Base-by-base conservation (phyloP, 2,797 vertebrate genomes). In the Poecile montanus region DNA sequence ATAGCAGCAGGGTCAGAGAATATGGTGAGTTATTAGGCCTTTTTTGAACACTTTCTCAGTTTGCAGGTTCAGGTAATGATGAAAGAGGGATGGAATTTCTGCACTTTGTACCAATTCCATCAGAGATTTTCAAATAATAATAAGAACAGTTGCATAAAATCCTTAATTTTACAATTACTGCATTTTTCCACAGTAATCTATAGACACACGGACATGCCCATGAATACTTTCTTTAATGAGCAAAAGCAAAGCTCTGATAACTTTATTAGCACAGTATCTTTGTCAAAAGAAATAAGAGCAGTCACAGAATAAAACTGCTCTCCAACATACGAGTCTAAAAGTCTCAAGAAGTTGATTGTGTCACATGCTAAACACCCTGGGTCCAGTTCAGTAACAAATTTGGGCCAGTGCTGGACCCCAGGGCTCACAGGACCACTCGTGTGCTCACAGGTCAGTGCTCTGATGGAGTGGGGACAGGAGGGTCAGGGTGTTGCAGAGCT, bases 401-500 rank as follows among this genome's bases (percentile, higher is more conserved):
- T 72, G 70, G 81, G 91, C 54, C 83, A 78, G 11, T 21, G 40
- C 44, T 93, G 83, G 66, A 84, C 66, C 73, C 85, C 62, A 48
- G 19, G 77, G 51, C 83, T 93, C 2, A 0, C 86, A 91, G 76
- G 73, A 65, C 53, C 70, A n/a, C 27, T 84, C 15, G 38, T 72
- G 70, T 68, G 58, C 77, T 89, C 71, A 51, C 86, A 92, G 93
- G 80, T 89, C 89, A 89, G 75, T 63, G 91, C 79, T 80, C 72
- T 58, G 82, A 62, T 70, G 73, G 77, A 60, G 45, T 7, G 48
- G 45, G 80, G 26, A 63, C 70, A 62, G 45, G 71, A 68, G 36
- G 81, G 87, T 79, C 89, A 87, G 40, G 10, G 3, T 8, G 13
- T 22, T n/a, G 44, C 38, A 66, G 72, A n/a, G 71, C 68, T 70